Percentiles rank a stretch among this genome's conserved stretches.
These are phyloP conservation scores for Ispidina lecontei DNA, from an alignment of 2,797 vertebrate genomes.

Conservation along the genomic window DNA sequence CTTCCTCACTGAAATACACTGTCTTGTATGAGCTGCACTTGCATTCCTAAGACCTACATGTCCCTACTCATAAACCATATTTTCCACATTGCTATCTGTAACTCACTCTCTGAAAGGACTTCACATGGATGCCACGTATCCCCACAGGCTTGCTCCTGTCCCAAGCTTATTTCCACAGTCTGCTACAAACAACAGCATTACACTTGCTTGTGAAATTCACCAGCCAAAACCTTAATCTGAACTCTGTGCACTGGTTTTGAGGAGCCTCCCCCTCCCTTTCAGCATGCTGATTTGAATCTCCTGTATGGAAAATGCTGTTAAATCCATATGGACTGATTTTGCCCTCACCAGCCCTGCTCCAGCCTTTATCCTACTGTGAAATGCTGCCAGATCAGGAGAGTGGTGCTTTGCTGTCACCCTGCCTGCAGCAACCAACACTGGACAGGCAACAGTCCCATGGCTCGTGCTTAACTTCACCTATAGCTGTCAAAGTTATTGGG, in stretches of 20 bases:
- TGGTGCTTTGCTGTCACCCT: neutral
- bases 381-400: neutral
- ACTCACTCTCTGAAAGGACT: neutral
- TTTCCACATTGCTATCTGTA: neutral
- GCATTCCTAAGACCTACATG: neutral
- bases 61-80: neutral
- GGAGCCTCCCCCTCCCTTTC: neutral
- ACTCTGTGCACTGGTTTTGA: neutral
- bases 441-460: neutral
- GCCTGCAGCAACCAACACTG: neutral
- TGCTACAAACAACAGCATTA: neutral
- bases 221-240: constrained; percentile 22
- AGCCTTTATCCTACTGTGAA: neutral
- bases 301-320: neutral
- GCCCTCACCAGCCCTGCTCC: neutral
- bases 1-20: neutral
- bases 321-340: neutral
- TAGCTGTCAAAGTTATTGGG: neutral
- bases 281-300: neutral
- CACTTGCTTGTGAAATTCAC: neutral
- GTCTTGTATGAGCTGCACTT: neutral
- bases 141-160: neutral
- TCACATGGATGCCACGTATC: neutral
- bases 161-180: neutral
- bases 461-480: neutral